These are phyloP conservation scores for Leptinotarsa defecta DNA, from an alignment of 1,140 invertebrate genomes.

Conservation along the genomic window DNA sequence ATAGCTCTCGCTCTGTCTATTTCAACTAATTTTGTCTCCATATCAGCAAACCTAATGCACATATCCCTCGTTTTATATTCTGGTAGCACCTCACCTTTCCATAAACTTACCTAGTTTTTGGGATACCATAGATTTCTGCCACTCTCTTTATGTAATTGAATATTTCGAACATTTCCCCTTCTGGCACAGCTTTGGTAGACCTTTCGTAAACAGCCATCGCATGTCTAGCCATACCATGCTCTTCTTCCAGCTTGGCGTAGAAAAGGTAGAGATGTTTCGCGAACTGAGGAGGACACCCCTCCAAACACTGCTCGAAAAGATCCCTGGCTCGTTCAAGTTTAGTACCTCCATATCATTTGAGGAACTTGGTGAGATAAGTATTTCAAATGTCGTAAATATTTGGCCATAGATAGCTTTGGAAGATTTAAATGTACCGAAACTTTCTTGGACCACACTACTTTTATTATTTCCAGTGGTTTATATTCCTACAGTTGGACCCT, in stretches of 20 bases:
- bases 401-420: conserved; percentile 99
- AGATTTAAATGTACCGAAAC: conserved; percentile 96
- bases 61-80: conserved; percentile 94
- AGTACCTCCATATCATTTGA: conserved; percentile 91
- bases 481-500: conserved; percentile 88
- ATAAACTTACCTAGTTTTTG: conserved; percentile 95
- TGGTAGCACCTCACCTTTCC: conserved; percentile 90
- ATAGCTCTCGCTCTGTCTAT: conserved; percentile 88
- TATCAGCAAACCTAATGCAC: conserved; percentile 94
- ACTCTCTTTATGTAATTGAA: conserved; percentile 99
- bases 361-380: conserved; percentile 96
- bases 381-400: conserved; percentile 99
- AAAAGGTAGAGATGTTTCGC: conserved; percentile 94
- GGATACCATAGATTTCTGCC: conserved; percentile 95
- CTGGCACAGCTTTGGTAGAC: conserved; percentile 87
- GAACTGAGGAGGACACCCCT: conserved; percentile 92
- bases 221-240: conserved; percentile 94
- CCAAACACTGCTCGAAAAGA: conserved; percentile 98
- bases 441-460: conserved; percentile 99
- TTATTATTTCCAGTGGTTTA: too few relatives aligned
- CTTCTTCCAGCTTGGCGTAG: conserved; percentile 98
- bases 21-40: conserved; percentile 95
- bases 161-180: conserved; percentile 96
- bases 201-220: conserved; percentile 98
- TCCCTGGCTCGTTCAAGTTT: conserved; percentile 97